Evolutionary conservation across 2,113 vertebrate genomes (phyloP).

Genomic region (Spea bombifrons): DNA sequence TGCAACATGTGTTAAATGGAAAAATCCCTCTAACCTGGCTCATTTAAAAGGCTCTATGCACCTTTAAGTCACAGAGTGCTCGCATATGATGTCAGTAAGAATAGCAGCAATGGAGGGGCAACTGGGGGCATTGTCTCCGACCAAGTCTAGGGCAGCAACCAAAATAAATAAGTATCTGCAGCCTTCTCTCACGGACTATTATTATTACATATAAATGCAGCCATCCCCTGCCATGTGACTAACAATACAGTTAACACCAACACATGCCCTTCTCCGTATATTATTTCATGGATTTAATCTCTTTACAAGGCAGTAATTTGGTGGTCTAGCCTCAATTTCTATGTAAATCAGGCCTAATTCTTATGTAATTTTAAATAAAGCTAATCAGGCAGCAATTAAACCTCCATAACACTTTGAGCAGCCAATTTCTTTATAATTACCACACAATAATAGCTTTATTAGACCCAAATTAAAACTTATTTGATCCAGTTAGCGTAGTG

Average conservation of each 20-base stretch:
- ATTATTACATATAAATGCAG: too few relatives aligned
- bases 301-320: conserved; percentile 44
- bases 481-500: conserved; percentile 45
- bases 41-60: too few relatives aligned
- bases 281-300: conserved; percentile 45
- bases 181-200: too few relatives aligned
- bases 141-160: too few relatives aligned
- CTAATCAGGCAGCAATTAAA: conserved; percentile 49
- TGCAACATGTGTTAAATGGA: too few relatives aligned
- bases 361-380: conserved; percentile 50
- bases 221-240: not conserved
- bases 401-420: conserved; percentile 47
- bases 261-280: conserved; percentile 21
- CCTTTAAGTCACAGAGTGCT: too few relatives aligned
- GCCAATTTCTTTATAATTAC: conserved; percentile 48
- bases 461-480: conserved; percentile 49
- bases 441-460: conserved; percentile 49
- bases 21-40: too few relatives aligned
- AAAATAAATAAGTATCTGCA: too few relatives aligned
- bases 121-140: too few relatives aligned
- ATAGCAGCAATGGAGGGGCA: too few relatives aligned
- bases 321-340: conserved; percentile 48
- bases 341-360: conserved; percentile 47
- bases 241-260: conserved; percentile 25
- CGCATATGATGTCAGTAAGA: too few relatives aligned